A percentile compares a stretch with the other conserved stretches of the same genome.
Evolutionary conservation across 2,888 invertebrate genomes (phyloP).

Genomic region (Rhingia rostrata): DNA sequence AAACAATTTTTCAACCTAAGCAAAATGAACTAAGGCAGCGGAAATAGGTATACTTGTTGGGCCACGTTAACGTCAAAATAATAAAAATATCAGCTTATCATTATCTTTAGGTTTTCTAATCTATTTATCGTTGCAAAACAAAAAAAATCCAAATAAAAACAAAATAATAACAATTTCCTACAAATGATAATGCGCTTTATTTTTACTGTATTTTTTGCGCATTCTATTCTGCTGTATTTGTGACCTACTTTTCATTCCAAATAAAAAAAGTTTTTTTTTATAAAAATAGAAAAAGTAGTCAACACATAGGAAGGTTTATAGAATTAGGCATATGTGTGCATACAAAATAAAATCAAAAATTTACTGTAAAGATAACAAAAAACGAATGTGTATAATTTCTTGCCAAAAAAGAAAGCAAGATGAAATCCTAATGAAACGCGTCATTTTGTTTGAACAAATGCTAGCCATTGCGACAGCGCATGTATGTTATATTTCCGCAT

Average conservation of each 20-base stretch:
- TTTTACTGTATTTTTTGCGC: conserved; percentile 43
- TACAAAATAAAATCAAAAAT: conserved; percentile 36
- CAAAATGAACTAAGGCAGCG: too few relatives aligned
- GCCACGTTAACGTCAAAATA: too few relatives aligned
- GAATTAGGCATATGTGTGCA: conserved; percentile 60
- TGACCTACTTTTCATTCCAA: conserved; percentile 63
- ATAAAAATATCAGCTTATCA: too few relatives aligned
- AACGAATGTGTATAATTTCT: conserved; percentile 21
- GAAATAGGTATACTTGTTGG: too few relatives aligned
- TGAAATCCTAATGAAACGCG: conserved; percentile 45
- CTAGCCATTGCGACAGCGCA: conserved; percentile 46
- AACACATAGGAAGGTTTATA: conserved; percentile 27
- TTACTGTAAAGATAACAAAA: conserved; percentile 43
- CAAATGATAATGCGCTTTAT: conserved; percentile 34
- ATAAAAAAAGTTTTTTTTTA: conserved; percentile 55
- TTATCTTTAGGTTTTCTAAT: too few relatives aligned
- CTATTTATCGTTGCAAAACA: too few relatives aligned
- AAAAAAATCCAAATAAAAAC: not conserved
- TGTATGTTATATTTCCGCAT: conserved; percentile 66
- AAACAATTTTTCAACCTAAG: too few relatives aligned
- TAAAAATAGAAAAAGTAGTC: conserved; percentile 78
- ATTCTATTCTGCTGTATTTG: conserved; percentile 36
- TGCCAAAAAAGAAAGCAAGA: conserved; percentile 30
- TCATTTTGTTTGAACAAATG: conserved; percentile 51
- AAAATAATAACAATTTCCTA: conserved; percentile 24